phyloP scores from a whole-genome alignment of 1,140 invertebrate species.

The Ganaspis sp. region DNA sequence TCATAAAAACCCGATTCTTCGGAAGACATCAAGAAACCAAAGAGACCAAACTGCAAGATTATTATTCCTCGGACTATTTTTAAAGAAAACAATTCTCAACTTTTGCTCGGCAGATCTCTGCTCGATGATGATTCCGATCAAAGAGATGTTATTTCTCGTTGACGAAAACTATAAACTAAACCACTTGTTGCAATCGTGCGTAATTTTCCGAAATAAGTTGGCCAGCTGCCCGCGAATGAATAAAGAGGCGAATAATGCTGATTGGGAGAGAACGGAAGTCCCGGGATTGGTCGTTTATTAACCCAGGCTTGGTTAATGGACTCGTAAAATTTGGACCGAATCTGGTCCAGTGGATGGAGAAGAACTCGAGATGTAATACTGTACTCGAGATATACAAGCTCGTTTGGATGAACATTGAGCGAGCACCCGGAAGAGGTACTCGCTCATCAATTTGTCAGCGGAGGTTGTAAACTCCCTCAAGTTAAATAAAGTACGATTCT shows the following conservation, averaged over 20 bases:
- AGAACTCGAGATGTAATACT: conserved; percentile 31
- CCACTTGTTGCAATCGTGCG: conserved; percentile 7
- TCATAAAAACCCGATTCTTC: neutral
- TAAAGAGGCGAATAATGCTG: neutral
- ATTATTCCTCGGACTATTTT: neutral
- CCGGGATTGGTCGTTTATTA: neutral
- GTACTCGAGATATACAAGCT: neutral
- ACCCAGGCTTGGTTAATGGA: neutral
- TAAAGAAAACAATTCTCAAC: neutral
- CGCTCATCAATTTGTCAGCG: conserved; percentile 55
- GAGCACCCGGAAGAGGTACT: conserved; percentile 47
- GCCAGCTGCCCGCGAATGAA: neutral
- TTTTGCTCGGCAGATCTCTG: neutral
- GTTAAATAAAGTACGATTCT: conserved; percentile 53
- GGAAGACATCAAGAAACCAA: neutral
- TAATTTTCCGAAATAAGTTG: neutral
- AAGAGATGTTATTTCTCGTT: neutral
- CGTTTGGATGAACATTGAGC: conserved; percentile 22
- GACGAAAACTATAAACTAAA: neutral
- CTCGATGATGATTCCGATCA: neutral
- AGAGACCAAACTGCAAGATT: neutral
- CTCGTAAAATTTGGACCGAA: conserved; percentile 18
- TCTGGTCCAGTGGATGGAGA: conserved; percentile 18
- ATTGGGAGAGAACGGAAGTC: neutral
- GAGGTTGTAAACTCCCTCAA: conserved; percentile 49